Conservation (phyloP, 2,888 invertebrate genomes). For the Drosophila nr. perissopoda region DNA sequence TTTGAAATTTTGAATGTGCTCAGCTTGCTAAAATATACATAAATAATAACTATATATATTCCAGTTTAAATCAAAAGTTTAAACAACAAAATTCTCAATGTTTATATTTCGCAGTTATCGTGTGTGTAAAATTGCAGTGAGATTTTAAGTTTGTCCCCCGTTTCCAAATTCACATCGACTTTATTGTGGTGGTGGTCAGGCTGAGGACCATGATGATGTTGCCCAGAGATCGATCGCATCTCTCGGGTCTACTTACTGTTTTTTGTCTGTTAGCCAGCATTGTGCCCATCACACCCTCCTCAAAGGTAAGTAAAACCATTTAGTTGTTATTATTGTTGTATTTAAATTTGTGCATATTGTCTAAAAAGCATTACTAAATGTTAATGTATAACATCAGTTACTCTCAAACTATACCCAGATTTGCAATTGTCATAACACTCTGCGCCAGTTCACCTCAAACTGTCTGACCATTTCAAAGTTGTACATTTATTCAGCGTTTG, state of each 20-base stretch:
- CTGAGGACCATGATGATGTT: constrained; percentile 80
- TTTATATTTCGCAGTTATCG: constrained; percentile 73
- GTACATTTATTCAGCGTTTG: background rate
- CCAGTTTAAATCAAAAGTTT: constrained; percentile 14
- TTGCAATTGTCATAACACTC: background rate
- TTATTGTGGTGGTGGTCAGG: constrained; percentile 41
- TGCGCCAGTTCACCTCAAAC: constrained; percentile 28
- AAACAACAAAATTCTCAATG: constrained; percentile 34
- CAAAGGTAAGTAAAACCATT: constrained; percentile 79
- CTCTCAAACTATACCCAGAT: constrained; percentile 12
- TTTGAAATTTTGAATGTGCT: constrained; percentile 2
- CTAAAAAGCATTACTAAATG: background rate
- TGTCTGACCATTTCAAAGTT: background rate
- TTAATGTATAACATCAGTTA: background rate
- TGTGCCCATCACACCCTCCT: constrained; percentile 67
- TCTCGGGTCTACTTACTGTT: constrained; percentile 83
- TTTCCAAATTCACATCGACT: constrained; percentile 14
- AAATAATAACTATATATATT: background rate
- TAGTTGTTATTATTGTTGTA: background rate
- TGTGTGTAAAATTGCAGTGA: constrained; percentile 69
- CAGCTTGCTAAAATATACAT: background rate
- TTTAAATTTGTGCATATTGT: background rate
- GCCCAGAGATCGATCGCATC: constrained; percentile 84
- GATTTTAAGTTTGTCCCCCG: constrained; percentile 41
- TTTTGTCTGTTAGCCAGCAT: constrained; percentile 74